Percentiles rank a stretch among this genome's conserved stretches.
phyloP scores from a whole-genome alignment of 2,797 vertebrate species.

The Philypnodon macrostomus region DNA sequence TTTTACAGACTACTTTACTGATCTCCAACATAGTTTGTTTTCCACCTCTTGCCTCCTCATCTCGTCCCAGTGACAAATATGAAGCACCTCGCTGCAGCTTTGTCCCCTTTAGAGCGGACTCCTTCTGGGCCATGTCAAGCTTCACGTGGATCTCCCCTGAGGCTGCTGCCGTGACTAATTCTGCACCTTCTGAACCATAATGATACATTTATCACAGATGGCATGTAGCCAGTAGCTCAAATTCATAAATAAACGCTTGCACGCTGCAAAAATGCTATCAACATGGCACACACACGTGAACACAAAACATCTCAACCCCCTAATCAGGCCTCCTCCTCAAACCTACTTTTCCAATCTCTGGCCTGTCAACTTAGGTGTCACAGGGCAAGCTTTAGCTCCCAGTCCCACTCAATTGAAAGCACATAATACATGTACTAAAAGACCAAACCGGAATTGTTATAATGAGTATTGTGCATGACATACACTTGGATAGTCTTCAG shows the following conservation, averaged over 20 bases:
- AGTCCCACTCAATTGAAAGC: too few species aligned
- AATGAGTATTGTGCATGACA: conserved; percentile 24
- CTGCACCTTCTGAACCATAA: conserved; percentile 49
- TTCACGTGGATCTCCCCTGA: conserved; percentile 21
- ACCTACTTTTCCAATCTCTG: conserved; percentile 39
- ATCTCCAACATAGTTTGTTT: too few species aligned
- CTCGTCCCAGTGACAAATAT: conserved; percentile 22
- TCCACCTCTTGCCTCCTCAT: conserved; percentile 6
- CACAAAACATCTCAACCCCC: conserved; percentile 11
- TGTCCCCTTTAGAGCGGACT: conserved; percentile 13
- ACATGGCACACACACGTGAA: conserved; percentile 8
- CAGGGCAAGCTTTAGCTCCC: conserved; percentile 26
- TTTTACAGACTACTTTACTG: too few species aligned
- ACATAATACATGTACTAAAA: background rate
- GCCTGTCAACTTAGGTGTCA: conserved; percentile 49
- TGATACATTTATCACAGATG: conserved; percentile 54
- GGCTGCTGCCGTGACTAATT: conserved; percentile 59
- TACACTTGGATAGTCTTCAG: conserved; percentile 16
- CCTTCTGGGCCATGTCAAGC: conserved; percentile 22
- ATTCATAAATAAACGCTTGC: conserved; percentile 28
- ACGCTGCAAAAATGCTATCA: conserved; percentile 9
- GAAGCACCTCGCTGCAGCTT: conserved; percentile 29
- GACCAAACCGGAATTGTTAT: conserved; percentile 2
- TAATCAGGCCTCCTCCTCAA: conserved; percentile 26
- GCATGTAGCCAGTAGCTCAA: conserved; percentile 35